Evolutionary conservation across 2,888 invertebrate species (phyloP).

Genomic region (Phengaris arion): DNA sequence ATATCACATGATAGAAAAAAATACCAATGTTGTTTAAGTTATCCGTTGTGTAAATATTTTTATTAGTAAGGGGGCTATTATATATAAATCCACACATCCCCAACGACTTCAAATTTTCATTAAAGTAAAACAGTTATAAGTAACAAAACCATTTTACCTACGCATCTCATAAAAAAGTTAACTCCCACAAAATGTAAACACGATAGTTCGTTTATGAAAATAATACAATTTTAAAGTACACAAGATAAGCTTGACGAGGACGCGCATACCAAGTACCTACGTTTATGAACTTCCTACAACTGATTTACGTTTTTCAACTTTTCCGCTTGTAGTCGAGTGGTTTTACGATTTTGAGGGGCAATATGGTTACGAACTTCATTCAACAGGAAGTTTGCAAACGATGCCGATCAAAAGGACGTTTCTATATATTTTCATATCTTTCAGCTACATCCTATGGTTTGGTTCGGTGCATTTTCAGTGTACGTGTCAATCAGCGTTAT

Average conservation of each 20-base stretch:
- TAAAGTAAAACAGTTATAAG: too few relatives aligned
- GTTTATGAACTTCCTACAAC: conserved; percentile 23
- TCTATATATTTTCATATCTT: conserved; percentile 34
- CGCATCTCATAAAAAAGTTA: not conserved
- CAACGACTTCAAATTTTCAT: too few relatives aligned
- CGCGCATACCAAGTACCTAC: not conserved
- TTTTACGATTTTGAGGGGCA: conserved; percentile 35
- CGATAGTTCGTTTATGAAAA: conserved; percentile 3
- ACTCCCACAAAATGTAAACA: not conserved
- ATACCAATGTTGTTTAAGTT: too few relatives aligned
- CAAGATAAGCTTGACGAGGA: conserved; percentile 18
- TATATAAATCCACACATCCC: too few relatives aligned
- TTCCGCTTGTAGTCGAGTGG: conserved; percentile 29
- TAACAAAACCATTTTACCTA: too few relatives aligned
- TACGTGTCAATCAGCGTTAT: too few relatives aligned
- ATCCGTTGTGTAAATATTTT: too few relatives aligned
- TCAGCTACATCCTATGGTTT: not conserved
- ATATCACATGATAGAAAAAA: too few relatives aligned
- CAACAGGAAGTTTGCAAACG: conserved; percentile 36
- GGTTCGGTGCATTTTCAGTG: too few relatives aligned
- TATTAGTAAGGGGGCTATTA: too few relatives aligned
- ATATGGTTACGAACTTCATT: conserved; percentile 37
- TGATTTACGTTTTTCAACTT: conserved; percentile 28
- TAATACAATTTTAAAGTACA: conserved; percentile 4
- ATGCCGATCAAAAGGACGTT: conserved; percentile 30